Base-by-base conservation (phyloP, 2,113 vertebrate species). In the Beaufortia kweichowensis region DNA sequence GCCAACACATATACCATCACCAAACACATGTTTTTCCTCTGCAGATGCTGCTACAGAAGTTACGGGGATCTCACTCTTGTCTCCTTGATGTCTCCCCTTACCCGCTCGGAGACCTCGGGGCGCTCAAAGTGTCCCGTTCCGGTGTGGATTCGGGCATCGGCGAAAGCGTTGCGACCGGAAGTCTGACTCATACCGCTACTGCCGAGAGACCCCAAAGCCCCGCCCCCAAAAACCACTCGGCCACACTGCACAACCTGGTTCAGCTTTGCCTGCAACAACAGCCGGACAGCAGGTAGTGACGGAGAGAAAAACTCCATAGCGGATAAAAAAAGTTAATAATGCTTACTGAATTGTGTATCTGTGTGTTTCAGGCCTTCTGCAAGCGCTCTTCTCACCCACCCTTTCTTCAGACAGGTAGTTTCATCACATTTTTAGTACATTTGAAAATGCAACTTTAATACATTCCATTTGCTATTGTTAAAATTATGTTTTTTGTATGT, bases 1-100 rank as follows among this genome's bases (percentile, higher is more conserved):
- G 19, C 62, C 21, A 21, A 10, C 29, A n/a, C 8, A 28, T 39
- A 10, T 26, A 17, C 19, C 8, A 48, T 4, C 12, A 48, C 61
- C 19, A 9, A 9, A 19, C 39, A 21, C 28, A 28, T 69, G 10
- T 48, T 64, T 11, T 57, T 6, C 56, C 6, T 33, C 33, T 43
- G 41, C 84, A 99, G 96, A 98, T 98, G 95, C 89, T 99, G 80
- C 93, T 99, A 70, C 95, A 98, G 90, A 98, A 99, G 89, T 88
- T 98, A 81, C 96, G 95, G 19, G 95, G 96, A 72, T 94, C 93
- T 57, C 92, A 94, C 29, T 93, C 92, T 43, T 95, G 87, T 86
- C 93, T 95, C 41, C 89, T 96, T 83, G 93, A 95, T 74, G 84
- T 91, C 79, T 91, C 91, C 35, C 90, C 92, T 55, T 95, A 94